Evolutionary conservation across 2,888 invertebrate species (phyloP).

Genomic region (Lampropteryx suffumata): DNA sequence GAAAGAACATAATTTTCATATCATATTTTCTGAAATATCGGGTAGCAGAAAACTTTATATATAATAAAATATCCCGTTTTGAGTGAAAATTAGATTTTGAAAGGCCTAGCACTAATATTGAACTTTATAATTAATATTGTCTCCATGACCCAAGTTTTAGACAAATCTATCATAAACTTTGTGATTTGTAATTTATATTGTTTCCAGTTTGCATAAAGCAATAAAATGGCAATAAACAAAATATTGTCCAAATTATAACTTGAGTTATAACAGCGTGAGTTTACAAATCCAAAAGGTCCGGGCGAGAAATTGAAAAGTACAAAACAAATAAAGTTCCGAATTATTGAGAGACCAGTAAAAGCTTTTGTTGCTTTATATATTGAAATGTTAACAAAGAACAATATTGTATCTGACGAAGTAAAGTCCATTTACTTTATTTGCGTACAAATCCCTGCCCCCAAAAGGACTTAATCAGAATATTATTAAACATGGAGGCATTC

Average conservation of each 20-base stretch:
- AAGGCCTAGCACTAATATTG: too few relatives aligned
- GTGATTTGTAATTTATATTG: not conserved
- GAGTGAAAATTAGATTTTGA: too few relatives aligned
- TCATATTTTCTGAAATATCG: too few relatives aligned
- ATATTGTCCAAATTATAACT: constrained; percentile 5
- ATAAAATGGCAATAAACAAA: not conserved
- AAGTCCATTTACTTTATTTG: constrained; percentile 18
- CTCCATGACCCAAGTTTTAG: too few relatives aligned
- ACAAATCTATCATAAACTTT: not conserved
- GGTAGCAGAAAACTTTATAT: too few relatives aligned
- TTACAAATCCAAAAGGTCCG: constrained; percentile 2
- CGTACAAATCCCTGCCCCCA: constrained; percentile 13
- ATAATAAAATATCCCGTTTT: too few relatives aligned
- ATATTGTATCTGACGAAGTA: constrained; percentile 6
- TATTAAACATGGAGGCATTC: not conserved
- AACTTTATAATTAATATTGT: too few relatives aligned
- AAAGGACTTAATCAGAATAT: constrained; percentile 7
- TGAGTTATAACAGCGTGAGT: constrained; percentile 3
- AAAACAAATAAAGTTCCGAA: constrained; percentile 25
- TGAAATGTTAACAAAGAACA: constrained; percentile 21
- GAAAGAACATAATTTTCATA: too few relatives aligned
- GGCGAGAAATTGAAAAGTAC: constrained; percentile 1
- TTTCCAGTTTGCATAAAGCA: not conserved
- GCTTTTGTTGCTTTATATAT: constrained; percentile 22
- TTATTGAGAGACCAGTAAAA: constrained; percentile 14